These are phyloP conservation scores for Shinisaurus crocodilurus DNA, from an alignment of 2,113 vertebrate species.

Conservation along the genomic window DNA sequence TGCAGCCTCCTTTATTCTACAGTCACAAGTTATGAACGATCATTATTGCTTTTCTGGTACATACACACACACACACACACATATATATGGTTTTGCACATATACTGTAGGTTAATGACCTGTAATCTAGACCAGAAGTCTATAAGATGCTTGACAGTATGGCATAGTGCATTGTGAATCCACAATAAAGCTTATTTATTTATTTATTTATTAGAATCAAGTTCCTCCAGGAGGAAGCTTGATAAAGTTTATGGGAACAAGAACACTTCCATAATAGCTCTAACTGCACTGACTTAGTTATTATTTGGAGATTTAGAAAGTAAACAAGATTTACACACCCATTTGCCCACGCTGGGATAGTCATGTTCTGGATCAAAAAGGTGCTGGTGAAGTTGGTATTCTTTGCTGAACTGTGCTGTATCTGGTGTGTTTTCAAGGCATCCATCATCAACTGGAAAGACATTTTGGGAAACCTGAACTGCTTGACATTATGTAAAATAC, in stretches of 20 bases:
- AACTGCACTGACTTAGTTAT: neutral
- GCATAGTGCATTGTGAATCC: neutral
- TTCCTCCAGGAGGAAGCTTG: constrained; percentile 3
- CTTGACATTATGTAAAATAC: constrained; percentile 4
- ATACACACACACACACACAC: neutral
- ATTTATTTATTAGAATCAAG: neutral
- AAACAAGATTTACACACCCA: constrained; percentile 85
- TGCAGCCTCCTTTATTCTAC: constrained; percentile 44
- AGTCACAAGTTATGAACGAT: constrained; percentile 52
- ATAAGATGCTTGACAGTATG: neutral
- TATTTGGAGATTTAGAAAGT: neutral
- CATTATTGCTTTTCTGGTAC: constrained; percentile 57
- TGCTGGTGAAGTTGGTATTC: constrained; percentile 96
- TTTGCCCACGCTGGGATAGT: constrained; percentile 89
- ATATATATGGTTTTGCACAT: neutral
- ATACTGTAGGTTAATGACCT: neutral
- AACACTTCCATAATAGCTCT: neutral
- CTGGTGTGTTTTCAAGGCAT: constrained; percentile 93
- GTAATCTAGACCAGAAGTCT: neutral
- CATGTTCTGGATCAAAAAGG: constrained; percentile 94
- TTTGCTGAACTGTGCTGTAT: constrained; percentile 96
- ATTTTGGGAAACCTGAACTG: constrained; percentile 25
- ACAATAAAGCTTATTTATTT: neutral
- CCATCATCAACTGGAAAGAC: constrained; percentile 85
- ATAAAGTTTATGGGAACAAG: neutral